Evolutionary conservation across 2,113 vertebrate genomes (phyloP), one percentile per base, ranked within the genome.

Genomic region (Pseudorasbora parva): DNA sequence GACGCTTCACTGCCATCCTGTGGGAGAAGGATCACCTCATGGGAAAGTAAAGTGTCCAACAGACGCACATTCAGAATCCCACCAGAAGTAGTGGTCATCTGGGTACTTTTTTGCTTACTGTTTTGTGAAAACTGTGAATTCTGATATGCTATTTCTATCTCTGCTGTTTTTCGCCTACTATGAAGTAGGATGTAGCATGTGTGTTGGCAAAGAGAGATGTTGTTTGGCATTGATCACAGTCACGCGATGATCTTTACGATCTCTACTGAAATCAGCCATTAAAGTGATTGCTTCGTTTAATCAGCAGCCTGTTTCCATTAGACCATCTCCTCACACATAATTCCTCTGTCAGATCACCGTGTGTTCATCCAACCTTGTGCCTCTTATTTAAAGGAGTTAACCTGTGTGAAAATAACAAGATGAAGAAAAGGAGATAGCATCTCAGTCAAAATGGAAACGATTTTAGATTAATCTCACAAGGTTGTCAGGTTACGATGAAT

Each of bases 251-350:
- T 69, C 33, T 41, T 69, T 33, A 27, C 25, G 23, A 69, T 69
- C 33, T 41, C 30, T 8, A 30, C 66, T 69, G 66, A 71, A 30
- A 17, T 66, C 27, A 68, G 64, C 17, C 64, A 41, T 37, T 68
- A 41, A 37, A 41, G 75, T n/a, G 27, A 77, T 57, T 11, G 54
- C 54, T 77, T 77, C 0, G 10, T 59, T 77, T 59, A 56, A 77
- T 77, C 75, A 77, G 5, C 19, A n/a, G n/a, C 27, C 17, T 11
- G 1, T 59, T 64, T 49, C 21, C 21, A 62, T 30, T 33, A 47
- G 43, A 51, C 60, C 57, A 27, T 76, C 43, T 82, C 51, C 51
- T 68, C 60, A 54, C 21, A 54, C 54, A 79, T 84, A 78, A 78
- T n/a, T 56, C 41, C 76, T 45, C 49, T 59, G 21, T 23, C 37